These are phyloP conservation scores for Hypolimnas misippus DNA, from an alignment of 2,888 invertebrate genomes.

Conservation along the genomic window DNA sequence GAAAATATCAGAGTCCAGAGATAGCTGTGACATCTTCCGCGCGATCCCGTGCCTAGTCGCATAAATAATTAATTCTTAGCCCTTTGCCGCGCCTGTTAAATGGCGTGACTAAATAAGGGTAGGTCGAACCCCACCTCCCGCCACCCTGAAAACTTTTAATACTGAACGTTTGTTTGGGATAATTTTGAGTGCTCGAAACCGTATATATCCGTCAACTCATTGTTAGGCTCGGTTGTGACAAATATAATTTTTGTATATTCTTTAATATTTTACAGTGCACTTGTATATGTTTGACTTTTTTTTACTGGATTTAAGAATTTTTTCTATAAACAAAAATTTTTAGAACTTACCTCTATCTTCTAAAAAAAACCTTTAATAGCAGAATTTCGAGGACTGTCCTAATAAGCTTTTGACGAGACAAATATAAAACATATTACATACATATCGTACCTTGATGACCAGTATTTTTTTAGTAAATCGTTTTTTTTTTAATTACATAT, in stretches of 20 bases:
- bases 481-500: too few species aligned
- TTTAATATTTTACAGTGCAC: too few species aligned
- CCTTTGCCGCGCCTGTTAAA: slow-evolving; percentile 77
- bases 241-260: neutral
- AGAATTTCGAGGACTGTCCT: too few species aligned
- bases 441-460: too few species aligned
- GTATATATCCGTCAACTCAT: slow-evolving; percentile 21
- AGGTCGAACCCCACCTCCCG: slow-evolving; percentile 52
- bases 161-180: slow-evolving; percentile 65
- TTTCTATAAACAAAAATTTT: too few species aligned
- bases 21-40: slow-evolving; percentile 52
- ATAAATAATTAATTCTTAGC: slow-evolving; percentile 73
- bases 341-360: too few species aligned
- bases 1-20: slow-evolving; percentile 50
- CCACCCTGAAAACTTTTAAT: slow-evolving; percentile 66
- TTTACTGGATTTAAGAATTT: too few species aligned
- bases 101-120: slow-evolving; percentile 80
- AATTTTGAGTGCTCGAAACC: slow-evolving; percentile 53
- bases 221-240: neutral
- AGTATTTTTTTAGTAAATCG: too few species aligned
- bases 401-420: too few species aligned
- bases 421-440: too few species aligned
- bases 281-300: too few species aligned
- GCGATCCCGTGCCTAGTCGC: slow-evolving; percentile 51
- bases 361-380: too few species aligned